phyloP scores from a whole-genome alignment of 2,888 invertebrate species.

The Hypena proboscidalis region DNA sequence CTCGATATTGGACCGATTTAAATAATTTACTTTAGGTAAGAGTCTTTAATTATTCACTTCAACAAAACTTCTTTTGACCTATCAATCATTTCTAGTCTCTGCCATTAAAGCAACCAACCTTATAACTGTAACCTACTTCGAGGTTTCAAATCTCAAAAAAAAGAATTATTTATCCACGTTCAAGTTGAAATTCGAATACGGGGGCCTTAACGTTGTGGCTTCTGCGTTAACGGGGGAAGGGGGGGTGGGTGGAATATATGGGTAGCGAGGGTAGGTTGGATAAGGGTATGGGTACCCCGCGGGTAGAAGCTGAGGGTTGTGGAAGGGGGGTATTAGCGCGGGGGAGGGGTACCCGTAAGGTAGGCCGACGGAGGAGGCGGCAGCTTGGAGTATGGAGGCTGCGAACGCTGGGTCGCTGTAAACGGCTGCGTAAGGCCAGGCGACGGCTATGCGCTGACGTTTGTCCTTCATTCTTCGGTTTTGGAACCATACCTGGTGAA shows the following conservation, averaged over 20 bases:
- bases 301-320: constrained; percentile 85
- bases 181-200: constrained; percentile 79
- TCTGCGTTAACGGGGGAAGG: constrained; percentile 76
- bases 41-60: too few species aligned
- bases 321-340: constrained; percentile 84
- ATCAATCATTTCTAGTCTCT: too few species aligned
- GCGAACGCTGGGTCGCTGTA: constrained; percentile 97
- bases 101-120: too few species aligned
- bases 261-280: constrained; percentile 79
- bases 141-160: constrained; percentile 1
- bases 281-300: constrained; percentile 86
- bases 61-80: too few species aligned
- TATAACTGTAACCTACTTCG: constrained; percentile 7
- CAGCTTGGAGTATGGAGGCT: constrained; percentile 96
- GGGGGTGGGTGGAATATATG: constrained; percentile 82
- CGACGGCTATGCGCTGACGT: constrained; percentile 95
- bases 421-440: constrained; percentile 98
- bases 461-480: constrained; percentile 99
- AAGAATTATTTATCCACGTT: constrained; percentile 74
- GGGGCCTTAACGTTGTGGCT: constrained; percentile 74
- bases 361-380: constrained; percentile 89
- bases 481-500: constrained; percentile 97
- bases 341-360: constrained; percentile 86
- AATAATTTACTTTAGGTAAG: too few species aligned
- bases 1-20: too few species aligned